These are phyloP conservation scores for Polymixis flavicincta DNA, from an alignment of 2,888 invertebrate species.

Conservation along the genomic window DNA sequence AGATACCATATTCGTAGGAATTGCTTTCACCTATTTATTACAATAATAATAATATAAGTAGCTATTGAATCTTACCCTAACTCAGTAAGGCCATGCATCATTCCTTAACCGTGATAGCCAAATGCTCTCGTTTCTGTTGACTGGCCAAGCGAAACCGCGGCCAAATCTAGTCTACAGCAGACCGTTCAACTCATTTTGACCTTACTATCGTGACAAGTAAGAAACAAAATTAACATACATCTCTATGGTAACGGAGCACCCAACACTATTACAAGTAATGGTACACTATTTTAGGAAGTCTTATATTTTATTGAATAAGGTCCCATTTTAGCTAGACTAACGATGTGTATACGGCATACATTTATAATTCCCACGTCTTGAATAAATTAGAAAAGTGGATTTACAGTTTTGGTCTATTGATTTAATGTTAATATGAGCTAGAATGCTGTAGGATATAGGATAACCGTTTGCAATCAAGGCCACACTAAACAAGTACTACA, in stretches of 20 bases:
- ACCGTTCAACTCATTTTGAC: conserved; percentile 65
- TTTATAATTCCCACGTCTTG: conserved; percentile 34
- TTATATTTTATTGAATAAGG: conserved; percentile 6
- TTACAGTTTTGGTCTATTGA: conserved; percentile 27
- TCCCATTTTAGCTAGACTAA: conserved; percentile 24
- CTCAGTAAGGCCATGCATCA: conserved; percentile 26
- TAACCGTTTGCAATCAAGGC: conserved; percentile 27
- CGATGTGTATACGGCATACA: conserved; percentile 32
- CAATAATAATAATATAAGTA: conserved; percentile 10
- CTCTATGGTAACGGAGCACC: conserved; percentile 66
- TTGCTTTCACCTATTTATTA: neutral
- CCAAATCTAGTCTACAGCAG: conserved; percentile 49
- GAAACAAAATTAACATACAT: conserved; percentile 62
- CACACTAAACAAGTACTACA: conserved; percentile 2
- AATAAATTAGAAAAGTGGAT: conserved; percentile 45
- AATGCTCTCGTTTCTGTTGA: conserved; percentile 65
- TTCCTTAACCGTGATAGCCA: conserved; percentile 50
- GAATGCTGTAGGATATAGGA: conserved; percentile 1
- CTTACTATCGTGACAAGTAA: conserved; percentile 60
- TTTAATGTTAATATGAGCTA: conserved; percentile 18
- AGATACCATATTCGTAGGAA: neutral
- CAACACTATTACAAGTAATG: conserved; percentile 56
- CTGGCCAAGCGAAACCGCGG: conserved; percentile 63
- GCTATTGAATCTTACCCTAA: neutral
- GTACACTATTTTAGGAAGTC: conserved; percentile 30